Evolutionary conservation across 2,888 invertebrate genomes (phyloP), one percentile per base, ranked within the genome.

Genomic region (Uropetala carovei): DNA sequence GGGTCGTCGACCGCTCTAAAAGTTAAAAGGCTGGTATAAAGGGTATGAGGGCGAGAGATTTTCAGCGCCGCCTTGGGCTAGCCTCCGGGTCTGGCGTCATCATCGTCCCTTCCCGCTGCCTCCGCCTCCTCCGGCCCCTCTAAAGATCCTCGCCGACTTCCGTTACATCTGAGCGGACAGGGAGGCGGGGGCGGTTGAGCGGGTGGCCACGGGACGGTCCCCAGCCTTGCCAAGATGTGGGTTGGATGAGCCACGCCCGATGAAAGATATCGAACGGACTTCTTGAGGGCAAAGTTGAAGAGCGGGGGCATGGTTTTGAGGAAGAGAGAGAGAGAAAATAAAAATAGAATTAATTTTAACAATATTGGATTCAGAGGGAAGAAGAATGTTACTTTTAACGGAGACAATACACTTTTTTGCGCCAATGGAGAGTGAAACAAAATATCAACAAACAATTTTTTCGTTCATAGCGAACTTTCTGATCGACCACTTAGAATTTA

Each of bases 151-250:
- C 86, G 18, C 59, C 83, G 83, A 16, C 9, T 18, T 56, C 43
- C 84, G 60, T 86, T 64, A 60, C 60, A 60, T 86, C 86, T 60
- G 60, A 27, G 86, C 13, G 86, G 86, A 18, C 0, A 30, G 14
- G 30, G 18, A 27, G 30, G 30, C 16, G 89, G 27, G 27, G 64
- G 64, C 43, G 11, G 89, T 0, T 30, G 64, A n/a, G 14, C 30
- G 60, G 64, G 10, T 4, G 58, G 60, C 18, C 18, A 16, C 89
- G 30, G 64, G 1, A 64, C 43, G 43, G 89, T 89, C 60, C 89
- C 89, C 89, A 89, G 89, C 89, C 89, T 89, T 64, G 75, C 64
- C 64, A 43, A 56, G 85, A n/a, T 16, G 43, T 11, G 10, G 84
- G 30, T 59, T 8, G 60, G 30, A 18, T n/a, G 18, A 56, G 30